Base-by-base conservation (phyloP, 2,113 vertebrate genomes). In the Brevimyrus niger region DNA sequence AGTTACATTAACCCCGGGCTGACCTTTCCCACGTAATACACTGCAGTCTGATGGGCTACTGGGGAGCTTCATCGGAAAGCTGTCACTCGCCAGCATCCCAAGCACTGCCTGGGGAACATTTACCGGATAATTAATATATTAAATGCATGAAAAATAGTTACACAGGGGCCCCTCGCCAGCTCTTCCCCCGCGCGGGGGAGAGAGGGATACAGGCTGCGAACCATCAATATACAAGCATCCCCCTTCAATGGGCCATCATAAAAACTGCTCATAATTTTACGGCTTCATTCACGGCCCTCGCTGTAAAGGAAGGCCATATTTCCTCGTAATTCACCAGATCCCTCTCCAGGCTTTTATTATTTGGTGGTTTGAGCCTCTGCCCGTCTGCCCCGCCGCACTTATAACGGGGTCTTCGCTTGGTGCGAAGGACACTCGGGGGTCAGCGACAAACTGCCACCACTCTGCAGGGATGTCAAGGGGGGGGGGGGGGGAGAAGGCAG, bases 121-220 rank as follows among this genome's bases (percentile, higher is more conserved):
- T 99, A 99, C 97, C 35, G 86, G 97, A 99, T 99, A 99, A 99
- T 99, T 99, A 99, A 99, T 99, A 99, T 99, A 99, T 99, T 99
- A 99, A 99, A 99, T 98, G 98, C 98, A 99, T 99, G 98, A 99
- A 99, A 99, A 99, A 99, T 98, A 99, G 98, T 99, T 99, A 98
- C 96, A 97, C 96, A 97, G 97, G 92, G 90, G 92, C 94, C 95
- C 94, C 95, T 96, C 95, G 95, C 96, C 95, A 94, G 95, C 95
- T 96, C 96, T 96, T 95, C 95, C 92, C 94, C 90, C 88, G 91
- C 92, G 55, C 35, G 61, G 91, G 91, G 94, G 93, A 96, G 96
- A 97, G 97, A 98, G 97, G 97, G 97, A 98, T 98, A 97, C 97
- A 97, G 97, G 96, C 96, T 97, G 97, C 94, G 94, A 97, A 97